Base-by-base conservation (phyloP, 2,797 vertebrate genomes). In the Neosalanx taihuensis region DNA sequence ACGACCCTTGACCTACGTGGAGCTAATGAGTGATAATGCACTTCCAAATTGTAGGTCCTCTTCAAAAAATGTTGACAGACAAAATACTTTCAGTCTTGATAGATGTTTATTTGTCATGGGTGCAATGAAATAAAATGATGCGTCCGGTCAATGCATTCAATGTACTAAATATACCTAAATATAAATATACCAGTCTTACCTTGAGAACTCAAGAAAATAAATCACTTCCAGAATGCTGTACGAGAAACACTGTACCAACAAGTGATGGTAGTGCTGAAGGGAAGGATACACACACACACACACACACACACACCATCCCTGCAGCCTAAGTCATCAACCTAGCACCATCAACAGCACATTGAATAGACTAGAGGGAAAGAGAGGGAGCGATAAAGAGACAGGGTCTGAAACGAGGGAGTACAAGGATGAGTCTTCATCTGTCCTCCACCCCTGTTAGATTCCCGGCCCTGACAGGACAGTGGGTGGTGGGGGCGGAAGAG, bases 171-270 rank as follows among this genome's bases (percentile, higher is more conserved):
- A 26, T 26, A 26, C 23, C 23, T 26, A 26, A 26, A 26, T 26
- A 26, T 26, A 26, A 26, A 26, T 26, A 26, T 26, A 26, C 23
- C 23, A 26, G 23, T 71, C 70, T 83, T 51, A 72, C 64, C 71
- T 29, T 26, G 56, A 76, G 73, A 72, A 64, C 30, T 0, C 6
- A 26, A 83, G 76, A 83, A 76, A 49, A 83, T 78, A 82, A 74
- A 70, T 6, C 69, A 75, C 70, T 74, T 5, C 51, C 51, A n/a
- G 17, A 84, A 84, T 83, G 87, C 74, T 84, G 82, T 85, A 71
- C 66, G 72, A 30, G 81, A 83, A 41, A 81, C 58, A 80, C 71
- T 79, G 23, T 26, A 26, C 23, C 23, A 26, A 26, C 85, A 81
- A 78, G 87, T 87, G 82, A 77, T 56, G 17, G 76, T 81, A 63